A percentile compares a stretch with the other conserved stretches of the same genome.
Conservation (phyloP, 2,888 invertebrate species). For the Acleris sparsana region DNA sequence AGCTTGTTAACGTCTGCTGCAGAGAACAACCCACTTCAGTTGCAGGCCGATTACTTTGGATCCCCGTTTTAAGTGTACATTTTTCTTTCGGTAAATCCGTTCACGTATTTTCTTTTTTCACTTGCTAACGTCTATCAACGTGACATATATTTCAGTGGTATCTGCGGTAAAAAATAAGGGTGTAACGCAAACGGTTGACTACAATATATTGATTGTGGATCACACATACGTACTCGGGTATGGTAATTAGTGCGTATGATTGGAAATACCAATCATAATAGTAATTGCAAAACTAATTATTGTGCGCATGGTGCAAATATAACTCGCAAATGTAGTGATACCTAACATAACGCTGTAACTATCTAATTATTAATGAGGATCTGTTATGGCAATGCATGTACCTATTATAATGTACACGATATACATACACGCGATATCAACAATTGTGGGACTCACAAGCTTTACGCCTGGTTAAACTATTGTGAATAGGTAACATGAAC, state of each 20-base stretch:
- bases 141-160: neutral
- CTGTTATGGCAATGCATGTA: no score
- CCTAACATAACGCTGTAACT: no score
- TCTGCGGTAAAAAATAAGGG: neutral
- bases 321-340: neutral
- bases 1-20: slow-evolving; percentile 63
- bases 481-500: neutral
- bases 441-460: no score
- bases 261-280: neutral
- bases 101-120: slow-evolving; percentile 15
- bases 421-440: no score
- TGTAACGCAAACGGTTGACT: neutral
- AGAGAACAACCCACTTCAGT: slow-evolving; percentile 61
- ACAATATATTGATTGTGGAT: no score
- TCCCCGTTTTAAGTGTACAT: slow-evolving; percentile 50
- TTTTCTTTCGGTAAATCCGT: slow-evolving; percentile 39
- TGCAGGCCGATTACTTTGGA: slow-evolving; percentile 55
- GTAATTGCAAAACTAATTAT: neutral
- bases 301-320: neutral
- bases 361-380: no score
- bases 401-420: no score
- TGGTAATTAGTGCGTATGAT: neutral
- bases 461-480: neutral
- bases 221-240: no score
- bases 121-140: slow-evolving; percentile 10